These are phyloP conservation scores for Epinephelus cyanopodus DNA, from an alignment of 2,113 vertebrate species.

Conservation along the genomic window DNA sequence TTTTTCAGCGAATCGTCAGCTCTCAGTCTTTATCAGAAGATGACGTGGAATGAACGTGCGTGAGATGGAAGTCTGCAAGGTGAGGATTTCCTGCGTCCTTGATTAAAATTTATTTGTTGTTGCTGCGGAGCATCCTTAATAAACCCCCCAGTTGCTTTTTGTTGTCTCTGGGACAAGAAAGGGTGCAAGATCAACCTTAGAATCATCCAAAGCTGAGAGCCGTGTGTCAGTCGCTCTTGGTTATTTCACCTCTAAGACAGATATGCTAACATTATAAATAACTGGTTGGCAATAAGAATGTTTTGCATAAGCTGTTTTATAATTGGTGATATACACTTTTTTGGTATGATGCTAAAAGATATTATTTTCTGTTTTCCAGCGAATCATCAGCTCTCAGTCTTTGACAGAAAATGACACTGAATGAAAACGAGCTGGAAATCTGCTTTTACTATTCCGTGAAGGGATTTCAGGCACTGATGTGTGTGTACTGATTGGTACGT, in stretches of 20 bases:
- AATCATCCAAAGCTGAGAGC: conserved; percentile 81
- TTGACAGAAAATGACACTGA: conserved; percentile 94
- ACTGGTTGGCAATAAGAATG: background rate
- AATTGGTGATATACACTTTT: background rate
- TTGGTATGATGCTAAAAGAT: conserved; percentile 8
- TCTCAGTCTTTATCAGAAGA: conserved; percentile 92
- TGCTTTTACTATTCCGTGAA: background rate
- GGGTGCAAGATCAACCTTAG: conserved; percentile 83
- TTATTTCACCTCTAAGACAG: conserved; percentile 86
- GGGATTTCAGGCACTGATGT: conserved; percentile 25
- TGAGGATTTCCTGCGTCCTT: background rate
- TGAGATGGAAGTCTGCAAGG: conserved; percentile 1
- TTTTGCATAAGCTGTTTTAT: background rate
- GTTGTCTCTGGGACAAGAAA: conserved; percentile 81
- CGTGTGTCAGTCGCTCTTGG: conserved; percentile 58
- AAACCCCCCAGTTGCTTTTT: conserved; percentile 76
- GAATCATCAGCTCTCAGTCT: conserved; percentile 88
- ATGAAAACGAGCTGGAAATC: conserved; percentile 61
- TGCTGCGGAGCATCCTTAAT: conserved; percentile 70
- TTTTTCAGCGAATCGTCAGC: conserved; percentile 90
- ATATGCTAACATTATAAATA: background rate
- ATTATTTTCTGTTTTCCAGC: conserved; percentile 84
- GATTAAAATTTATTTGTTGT: background rate
- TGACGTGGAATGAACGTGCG: conserved; percentile 87
- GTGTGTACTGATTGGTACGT: conserved; percentile 17